Evolutionary conservation across 1,140 invertebrate species (phyloP), one percentile per base, ranked within the genome.

Genomic region (Chlorops oryzae): DNA sequence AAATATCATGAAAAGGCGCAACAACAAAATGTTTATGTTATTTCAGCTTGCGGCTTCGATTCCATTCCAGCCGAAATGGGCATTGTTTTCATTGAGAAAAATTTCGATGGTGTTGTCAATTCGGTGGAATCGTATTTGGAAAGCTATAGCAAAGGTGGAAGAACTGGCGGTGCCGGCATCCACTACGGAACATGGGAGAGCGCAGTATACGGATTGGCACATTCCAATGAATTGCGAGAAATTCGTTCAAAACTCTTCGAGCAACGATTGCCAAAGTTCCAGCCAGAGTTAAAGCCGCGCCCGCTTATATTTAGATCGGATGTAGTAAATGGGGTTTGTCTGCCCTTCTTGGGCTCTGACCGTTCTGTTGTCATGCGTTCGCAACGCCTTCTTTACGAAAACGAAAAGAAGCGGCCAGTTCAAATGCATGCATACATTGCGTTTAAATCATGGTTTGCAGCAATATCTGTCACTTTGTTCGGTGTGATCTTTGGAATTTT

Each of bases 21-120:
- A 63, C 81, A 91, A 47, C 85, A 84, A 15, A 84, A 77, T 5
- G 76, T 93, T 1, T 94, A 90, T 63, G 75, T 96, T 9, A 74
- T 98, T 12, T 90, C 88, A 56, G 85, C 90, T 10, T 96, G 92
- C 75, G 94, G 93, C 2, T 90, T 93, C 65, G 93, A 95, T 59
- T 83, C 82, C 52, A 86, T 98, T 57, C 92, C 93, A 4, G 79
- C 80, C 37, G 94, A 98, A 65, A 75, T 93, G 66, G 94, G 94
- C 5, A 67, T 87, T 2, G 63, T 85, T 10, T 91, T 80, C 63
- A 67, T 89, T 3, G 78, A 87, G 59, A 66, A 89, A 54, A 77
- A 88, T 54, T 92, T 90, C 64, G 70, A 79, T 52, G 89, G 87
- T 15, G 79, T 83, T 34, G 59, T 89, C 10, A 90, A 90, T 68